These are phyloP conservation scores for Cheilosia pagana DNA, from an alignment of 2,888 invertebrate species.

Conservation along the genomic window DNA sequence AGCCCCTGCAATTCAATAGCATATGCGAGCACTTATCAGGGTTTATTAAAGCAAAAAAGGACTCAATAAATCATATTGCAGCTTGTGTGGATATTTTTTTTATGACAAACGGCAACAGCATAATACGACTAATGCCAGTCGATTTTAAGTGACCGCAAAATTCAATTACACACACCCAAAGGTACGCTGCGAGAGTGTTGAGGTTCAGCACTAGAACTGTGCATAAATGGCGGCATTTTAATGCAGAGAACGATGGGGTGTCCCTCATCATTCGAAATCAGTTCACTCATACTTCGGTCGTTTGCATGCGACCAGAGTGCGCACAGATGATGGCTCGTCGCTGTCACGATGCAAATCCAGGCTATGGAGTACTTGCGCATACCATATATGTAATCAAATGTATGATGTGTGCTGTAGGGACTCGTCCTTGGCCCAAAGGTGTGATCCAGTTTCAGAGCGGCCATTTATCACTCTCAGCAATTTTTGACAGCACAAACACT, in stretches of 20 bases:
- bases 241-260: background rate
- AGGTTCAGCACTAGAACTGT: no score
- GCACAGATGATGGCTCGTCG: background rate
- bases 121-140: constrained; percentile 18
- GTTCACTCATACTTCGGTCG: constrained; percentile 39
- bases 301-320: constrained; percentile 24
- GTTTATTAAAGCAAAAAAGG: background rate
- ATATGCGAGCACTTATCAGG: background rate
- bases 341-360: constrained; percentile 9
- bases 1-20: background rate
- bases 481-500: constrained; percentile 35
- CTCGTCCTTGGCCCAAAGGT: constrained; percentile 8
- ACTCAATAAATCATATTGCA: constrained; percentile 42
- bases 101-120: background rate
- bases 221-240: no score
- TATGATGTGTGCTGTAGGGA: background rate
- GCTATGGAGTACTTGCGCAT: background rate
- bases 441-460: constrained; percentile 10
- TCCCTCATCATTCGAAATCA: constrained; percentile 38
- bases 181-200: no score
- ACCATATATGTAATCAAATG: constrained; percentile 33
- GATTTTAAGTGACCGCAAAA: constrained; percentile 13
- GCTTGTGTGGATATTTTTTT: constrained; percentile 17
- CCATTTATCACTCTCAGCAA: constrained; percentile 43
- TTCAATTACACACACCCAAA: background rate